Evolutionary conservation across 1,140 invertebrate species (phyloP).

Genomic region (Stenopsyche tienmushanensis): DNA sequence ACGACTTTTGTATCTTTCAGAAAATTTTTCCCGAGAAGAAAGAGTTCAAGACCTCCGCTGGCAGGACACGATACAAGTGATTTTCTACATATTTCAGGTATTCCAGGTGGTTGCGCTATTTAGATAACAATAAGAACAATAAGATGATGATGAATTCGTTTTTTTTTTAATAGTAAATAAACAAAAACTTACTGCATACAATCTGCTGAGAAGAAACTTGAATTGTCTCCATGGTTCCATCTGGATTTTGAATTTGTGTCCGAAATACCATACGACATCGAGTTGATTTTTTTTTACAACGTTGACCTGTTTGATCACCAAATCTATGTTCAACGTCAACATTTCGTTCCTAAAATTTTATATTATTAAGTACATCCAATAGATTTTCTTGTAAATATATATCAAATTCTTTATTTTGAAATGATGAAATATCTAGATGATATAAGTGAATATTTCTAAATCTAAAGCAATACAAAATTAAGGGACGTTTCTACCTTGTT

Average conservation of each 20-base stretch:
- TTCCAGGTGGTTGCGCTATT: conserved; percentile 90
- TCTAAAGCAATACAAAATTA: no score
- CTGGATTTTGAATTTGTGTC: conserved; percentile 71
- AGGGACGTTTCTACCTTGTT: no score
- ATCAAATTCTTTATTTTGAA: no score
- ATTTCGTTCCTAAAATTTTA: conserved; percentile 81
- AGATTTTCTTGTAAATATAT: no score
- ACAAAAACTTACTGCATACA: conserved; percentile 83
- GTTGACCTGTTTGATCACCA: conserved; percentile 67
- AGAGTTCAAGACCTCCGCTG: conserved; percentile 84
- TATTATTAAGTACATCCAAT: conserved; percentile 13
- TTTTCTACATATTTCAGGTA: conserved; percentile 94
- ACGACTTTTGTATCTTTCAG: conserved; percentile 89
- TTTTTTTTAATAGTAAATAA: conserved; percentile 20
- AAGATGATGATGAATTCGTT: conserved; percentile 1
- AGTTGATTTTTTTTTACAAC: conserved; percentile 92
- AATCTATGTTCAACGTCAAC: conserved; percentile 94
- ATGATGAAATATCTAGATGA: no score
- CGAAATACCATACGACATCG: conserved; percentile 93
- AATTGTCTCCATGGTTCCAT: conserved; percentile 78
- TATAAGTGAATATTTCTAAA: no score
- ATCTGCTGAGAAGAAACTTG: conserved; percentile 92
- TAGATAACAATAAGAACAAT: conserved; percentile 28
- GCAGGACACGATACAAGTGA: conserved; percentile 78
- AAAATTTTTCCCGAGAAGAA: conserved; percentile 96